Evolutionary conservation across 2,888 invertebrate genomes (phyloP).

Genomic region (Nomada goodeniana): DNA sequence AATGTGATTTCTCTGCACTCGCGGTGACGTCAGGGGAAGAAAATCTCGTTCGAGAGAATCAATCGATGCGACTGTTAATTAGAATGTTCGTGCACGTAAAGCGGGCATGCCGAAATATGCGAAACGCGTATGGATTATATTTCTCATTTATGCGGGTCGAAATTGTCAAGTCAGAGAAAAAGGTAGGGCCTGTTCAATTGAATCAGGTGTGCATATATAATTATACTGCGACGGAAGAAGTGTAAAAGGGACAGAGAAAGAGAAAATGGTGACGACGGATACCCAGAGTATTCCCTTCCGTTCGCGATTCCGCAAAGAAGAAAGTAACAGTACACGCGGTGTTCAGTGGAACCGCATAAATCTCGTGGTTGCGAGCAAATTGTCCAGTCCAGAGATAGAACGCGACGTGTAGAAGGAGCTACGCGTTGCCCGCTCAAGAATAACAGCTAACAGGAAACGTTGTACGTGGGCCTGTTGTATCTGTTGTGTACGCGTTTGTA

Average conservation of each 20-base stretch:
- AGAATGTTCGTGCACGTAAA: too few species aligned
- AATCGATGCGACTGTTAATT: too few species aligned
- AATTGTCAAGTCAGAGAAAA: too few species aligned
- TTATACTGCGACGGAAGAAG: background rate
- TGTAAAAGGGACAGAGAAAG: background rate
- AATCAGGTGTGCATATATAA: too few species aligned
- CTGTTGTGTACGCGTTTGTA: conserved; percentile 60
- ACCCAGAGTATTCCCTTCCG: conserved; percentile 48
- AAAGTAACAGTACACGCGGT: conserved; percentile 79
- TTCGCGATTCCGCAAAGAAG: conserved; percentile 65
- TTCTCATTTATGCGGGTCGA: too few species aligned
- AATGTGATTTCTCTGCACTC: background rate
- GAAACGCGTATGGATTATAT: too few species aligned
- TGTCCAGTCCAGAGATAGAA: conserved; percentile 77
- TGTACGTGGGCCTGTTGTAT: conserved; percentile 71
- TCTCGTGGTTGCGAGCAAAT: conserved; percentile 81
- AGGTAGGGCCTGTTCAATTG: too few species aligned
- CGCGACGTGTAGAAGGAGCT: conserved; percentile 63
- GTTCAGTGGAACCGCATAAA: conserved; percentile 77
- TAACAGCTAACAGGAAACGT: conserved; percentile 82
- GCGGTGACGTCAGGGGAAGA: too few species aligned
- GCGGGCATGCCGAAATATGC: too few species aligned
- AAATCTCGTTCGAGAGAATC: too few species aligned
- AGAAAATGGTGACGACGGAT: conserved; percentile 8
- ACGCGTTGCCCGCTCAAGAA: conserved; percentile 62